Evolutionary conservation across 2,888 invertebrate genomes (phyloP).

Genomic region (Morpho achilles): DNA sequence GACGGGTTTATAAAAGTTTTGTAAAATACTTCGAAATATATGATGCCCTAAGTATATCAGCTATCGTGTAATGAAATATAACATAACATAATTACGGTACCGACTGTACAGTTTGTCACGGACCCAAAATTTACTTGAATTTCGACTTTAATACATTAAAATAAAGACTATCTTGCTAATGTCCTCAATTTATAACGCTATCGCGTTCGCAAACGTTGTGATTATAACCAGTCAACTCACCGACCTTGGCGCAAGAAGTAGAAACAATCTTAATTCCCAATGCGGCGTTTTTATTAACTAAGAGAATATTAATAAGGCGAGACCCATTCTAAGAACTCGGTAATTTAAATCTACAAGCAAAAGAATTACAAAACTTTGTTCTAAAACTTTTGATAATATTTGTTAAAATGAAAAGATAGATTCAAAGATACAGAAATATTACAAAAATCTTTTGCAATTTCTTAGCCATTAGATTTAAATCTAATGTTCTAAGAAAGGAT

Average conservation of each 20-base stretch:
- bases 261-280: constrained; percentile 64
- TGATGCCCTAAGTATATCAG: too few relatives aligned
- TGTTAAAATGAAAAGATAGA: too few relatives aligned
- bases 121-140: constrained; percentile 1
- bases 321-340: constrained; percentile 41
- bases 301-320: constrained; percentile 57
- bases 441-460: too few relatives aligned
- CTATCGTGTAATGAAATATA: too few relatives aligned
- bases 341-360: constrained; percentile 9
- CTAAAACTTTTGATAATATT: too few relatives aligned
- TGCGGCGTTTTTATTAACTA: constrained; percentile 52
- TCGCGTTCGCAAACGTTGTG: constrained; percentile 28
- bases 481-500: too few relatives aligned
- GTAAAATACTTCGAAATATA: too few relatives aligned
- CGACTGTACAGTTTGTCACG: not conserved
- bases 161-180: constrained; percentile 10
- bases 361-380: constrained; percentile 2
- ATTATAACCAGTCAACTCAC: constrained; percentile 58
- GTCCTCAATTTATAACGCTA: constrained; percentile 1
- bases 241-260: constrained; percentile 73
- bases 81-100: too few relatives aligned
- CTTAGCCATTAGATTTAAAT: too few relatives aligned
- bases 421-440: too few relatives aligned
- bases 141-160: not conserved
- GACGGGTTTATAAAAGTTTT: too few relatives aligned